Evolutionary conservation across 1,140 invertebrate species (phyloP), one percentile per base, ranked within the genome.

Genomic region (Papilio glaucus): DNA sequence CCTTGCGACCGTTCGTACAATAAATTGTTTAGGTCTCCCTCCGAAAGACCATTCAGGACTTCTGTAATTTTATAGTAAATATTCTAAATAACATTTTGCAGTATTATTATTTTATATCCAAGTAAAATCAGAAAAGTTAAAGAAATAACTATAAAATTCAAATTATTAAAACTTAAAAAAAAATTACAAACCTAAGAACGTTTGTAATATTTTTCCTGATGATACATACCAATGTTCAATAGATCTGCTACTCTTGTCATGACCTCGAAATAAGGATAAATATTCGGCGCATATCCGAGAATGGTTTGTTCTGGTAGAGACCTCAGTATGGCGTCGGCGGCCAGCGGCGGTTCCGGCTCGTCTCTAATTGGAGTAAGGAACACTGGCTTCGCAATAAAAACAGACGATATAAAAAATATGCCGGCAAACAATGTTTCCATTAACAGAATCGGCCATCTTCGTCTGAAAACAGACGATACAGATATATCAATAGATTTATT

Each of bases 351-450:
- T 8, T 81, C 70, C 0, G 87, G 84, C 0, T 82, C 74, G 0
- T 81, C 80, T 72, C 85, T 79, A 2, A 92, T 53, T 0, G 88
- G 86, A 1, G 82, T 90, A 12, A 92, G 77, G 77, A 92, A 90
- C 1, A 90, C 85, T 0, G 88, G 90, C 67, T 81, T 86, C 0
- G 88, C 86, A 29, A 85, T 76, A 18, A 85, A 83, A 4, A 90
- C 80, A 0, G 87, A 75, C 1, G 77, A 8, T 0, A 85, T 24
- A 33, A 86, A 85, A n/a, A 90, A 61, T 6, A 81, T 3, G 0
- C 71, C 62, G 0, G 85, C 85, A 39, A 92, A 85, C 0, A 85
- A 0, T 2, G 81, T 75, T 67, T 92, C 85, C 4, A 76, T 15
- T 9, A 83, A 7, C 6, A 89, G 72, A 0, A 86, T 37, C 0